Evolutionary conservation across 2,888 invertebrate species (phyloP).

Genomic region (Oscheius sp.): DNA sequence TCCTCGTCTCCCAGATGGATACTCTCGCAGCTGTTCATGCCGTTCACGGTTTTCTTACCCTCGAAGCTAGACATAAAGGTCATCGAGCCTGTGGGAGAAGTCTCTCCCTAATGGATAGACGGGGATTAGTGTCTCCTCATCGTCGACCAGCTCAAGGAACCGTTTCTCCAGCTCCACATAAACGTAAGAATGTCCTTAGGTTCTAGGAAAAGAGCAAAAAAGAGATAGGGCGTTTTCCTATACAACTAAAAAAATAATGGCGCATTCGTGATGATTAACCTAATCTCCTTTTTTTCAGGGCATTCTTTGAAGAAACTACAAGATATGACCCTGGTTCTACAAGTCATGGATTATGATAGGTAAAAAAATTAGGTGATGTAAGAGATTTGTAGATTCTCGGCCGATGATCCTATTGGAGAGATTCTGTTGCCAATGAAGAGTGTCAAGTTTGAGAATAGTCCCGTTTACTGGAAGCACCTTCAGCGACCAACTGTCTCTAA

Average conservation of each 20-base stretch:
- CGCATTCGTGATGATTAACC: no score
- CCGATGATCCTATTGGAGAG: constrained; percentile 70
- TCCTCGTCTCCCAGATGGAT: constrained; percentile 10
- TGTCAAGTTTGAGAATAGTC: constrained; percentile 68
- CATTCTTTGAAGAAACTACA: constrained; percentile 67
- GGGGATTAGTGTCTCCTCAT: constrained; percentile 24
- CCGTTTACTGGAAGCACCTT: constrained; percentile 70
- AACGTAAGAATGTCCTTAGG: no score
- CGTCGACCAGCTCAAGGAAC: constrained; percentile 23
- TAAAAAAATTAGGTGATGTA: not conserved
- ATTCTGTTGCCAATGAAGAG: constrained; percentile 67
- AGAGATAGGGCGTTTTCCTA: no score
- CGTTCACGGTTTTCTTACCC: constrained; percentile 22
- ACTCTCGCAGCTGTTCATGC: constrained; percentile 22
- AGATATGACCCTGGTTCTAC: constrained; percentile 68
- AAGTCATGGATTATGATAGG: constrained; percentile 69
- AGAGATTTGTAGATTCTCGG: constrained; percentile 51
- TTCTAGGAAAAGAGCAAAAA: constrained; percentile 13
- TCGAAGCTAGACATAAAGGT: constrained; percentile 5
- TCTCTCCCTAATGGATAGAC: constrained; percentile 7
- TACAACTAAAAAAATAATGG: no score
- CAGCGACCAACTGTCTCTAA: constrained; percentile 67
- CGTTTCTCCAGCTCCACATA: constrained; percentile 12
- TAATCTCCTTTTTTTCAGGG: constrained; percentile 50
- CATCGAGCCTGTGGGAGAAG: constrained; percentile 3